These are phyloP conservation scores for Nemotelus pantherinus DNA, from an alignment of 2,888 invertebrate genomes.

Conservation along the genomic window DNA sequence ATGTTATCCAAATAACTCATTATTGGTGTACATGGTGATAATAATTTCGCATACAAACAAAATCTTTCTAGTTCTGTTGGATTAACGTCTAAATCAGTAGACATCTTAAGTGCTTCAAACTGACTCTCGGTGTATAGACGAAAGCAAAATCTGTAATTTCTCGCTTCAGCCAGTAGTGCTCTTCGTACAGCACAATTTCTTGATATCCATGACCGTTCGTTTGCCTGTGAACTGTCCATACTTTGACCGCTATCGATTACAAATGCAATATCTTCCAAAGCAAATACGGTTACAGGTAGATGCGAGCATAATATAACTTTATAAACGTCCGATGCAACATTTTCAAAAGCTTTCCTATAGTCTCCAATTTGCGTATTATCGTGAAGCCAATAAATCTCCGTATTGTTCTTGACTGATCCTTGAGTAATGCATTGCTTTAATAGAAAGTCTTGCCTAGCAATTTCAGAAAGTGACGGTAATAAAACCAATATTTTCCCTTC, in stretches of 20 bases:
- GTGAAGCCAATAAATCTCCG: slow-evolving; percentile 80
- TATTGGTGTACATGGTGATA: slow-evolving; percentile 78
- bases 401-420: slow-evolving; percentile 60
- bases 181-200: slow-evolving; percentile 84
- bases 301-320: slow-evolving; percentile 93
- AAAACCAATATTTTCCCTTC: slow-evolving; percentile 85
- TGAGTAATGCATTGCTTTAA: slow-evolving; percentile 67
- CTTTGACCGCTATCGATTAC: slow-evolving; percentile 85
- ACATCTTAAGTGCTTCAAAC: slow-evolving; percentile 72
- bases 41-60: slow-evolving; percentile 84
- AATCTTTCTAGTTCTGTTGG: slow-evolving; percentile 82
- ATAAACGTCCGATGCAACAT: slow-evolving; percentile 71
- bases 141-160: slow-evolving; percentile 75
- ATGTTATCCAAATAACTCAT: background rate
- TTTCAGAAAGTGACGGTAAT: slow-evolving; percentile 91
- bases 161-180: slow-evolving; percentile 57
- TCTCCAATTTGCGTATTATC: slow-evolving; percentile 87
- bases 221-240: slow-evolving; percentile 64
- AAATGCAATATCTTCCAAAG: slow-evolving; percentile 89
- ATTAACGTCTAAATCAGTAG: slow-evolving; percentile 84
- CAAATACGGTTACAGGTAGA: slow-evolving; percentile 91
- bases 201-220: slow-evolving; percentile 85
- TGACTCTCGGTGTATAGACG: slow-evolving; percentile 79
- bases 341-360: slow-evolving; percentile 80
- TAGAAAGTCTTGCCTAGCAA: slow-evolving; percentile 76